Evolutionary conservation across 2,888 invertebrate species (phyloP).

Genomic region (Epinotia brunnichana): DNA sequence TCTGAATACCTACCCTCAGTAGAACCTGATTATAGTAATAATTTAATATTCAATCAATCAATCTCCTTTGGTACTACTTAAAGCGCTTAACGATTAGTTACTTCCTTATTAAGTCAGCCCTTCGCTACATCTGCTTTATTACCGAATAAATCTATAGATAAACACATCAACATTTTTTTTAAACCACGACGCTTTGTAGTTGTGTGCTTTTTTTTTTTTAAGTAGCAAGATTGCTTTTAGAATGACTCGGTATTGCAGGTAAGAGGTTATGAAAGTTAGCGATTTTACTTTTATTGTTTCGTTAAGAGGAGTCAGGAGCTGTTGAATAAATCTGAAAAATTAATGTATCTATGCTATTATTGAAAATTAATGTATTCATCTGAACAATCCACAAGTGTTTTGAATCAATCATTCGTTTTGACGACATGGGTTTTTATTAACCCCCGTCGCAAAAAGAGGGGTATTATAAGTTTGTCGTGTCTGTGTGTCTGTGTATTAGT

Average conservation of each 20-base stretch:
- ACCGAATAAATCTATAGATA: conserved; percentile 46
- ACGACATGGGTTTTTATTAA: too few species aligned
- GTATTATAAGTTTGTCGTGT: too few species aligned
- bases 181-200: background rate
- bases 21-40: conserved; percentile 5
- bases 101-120: conserved; percentile 31
- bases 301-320: background rate
- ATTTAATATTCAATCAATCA: conserved; percentile 32
- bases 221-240: background rate
- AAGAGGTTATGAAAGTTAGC: background rate
- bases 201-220: background rate
- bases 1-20: background rate
- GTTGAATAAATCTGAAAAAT: too few species aligned
- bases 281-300: conserved; percentile 31
- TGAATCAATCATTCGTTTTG: too few species aligned
- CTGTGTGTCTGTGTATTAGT: too few species aligned
- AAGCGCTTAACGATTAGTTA: conserved; percentile 30
- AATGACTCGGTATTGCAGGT: background rate
- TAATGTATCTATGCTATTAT: too few species aligned
- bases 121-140: conserved; percentile 41
- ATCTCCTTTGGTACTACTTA: conserved; percentile 13
- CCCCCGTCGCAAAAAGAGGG: too few species aligned
- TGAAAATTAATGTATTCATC: too few species aligned
- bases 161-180: conserved; percentile 27
- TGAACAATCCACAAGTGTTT: too few species aligned